These are phyloP conservation scores for Lerista edwardsae DNA, from an alignment of 2,797 vertebrate species.

Conservation along the genomic window DNA sequence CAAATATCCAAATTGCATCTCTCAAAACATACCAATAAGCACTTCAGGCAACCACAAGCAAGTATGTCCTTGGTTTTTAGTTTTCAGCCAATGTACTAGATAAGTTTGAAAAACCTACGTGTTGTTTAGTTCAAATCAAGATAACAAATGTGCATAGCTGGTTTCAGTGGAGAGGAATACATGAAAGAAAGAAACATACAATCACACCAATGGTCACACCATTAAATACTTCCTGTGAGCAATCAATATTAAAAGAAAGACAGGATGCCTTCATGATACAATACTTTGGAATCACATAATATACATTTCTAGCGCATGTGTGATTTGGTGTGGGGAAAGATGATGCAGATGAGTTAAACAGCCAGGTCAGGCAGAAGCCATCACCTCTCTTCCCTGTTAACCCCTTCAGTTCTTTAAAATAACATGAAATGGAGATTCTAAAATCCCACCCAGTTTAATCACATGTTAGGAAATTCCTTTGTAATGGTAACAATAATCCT, in stretches of 20 bases:
- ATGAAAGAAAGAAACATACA: background rate
- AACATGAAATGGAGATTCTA: too few relatives aligned
- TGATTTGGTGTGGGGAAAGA: too few relatives aligned
- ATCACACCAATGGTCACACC: background rate
- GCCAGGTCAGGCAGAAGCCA: too few relatives aligned
- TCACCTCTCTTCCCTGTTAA: too few relatives aligned
- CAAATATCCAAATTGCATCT: background rate
- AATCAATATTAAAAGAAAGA: conserved; percentile 2
- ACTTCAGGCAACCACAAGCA: background rate
- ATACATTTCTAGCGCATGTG: background rate
- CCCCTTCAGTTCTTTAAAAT: too few relatives aligned
- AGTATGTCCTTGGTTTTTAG: background rate
- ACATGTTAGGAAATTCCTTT: too few relatives aligned
- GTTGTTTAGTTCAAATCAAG: background rate
- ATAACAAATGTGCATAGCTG: background rate
- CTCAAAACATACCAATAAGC: background rate
- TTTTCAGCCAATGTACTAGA: background rate
- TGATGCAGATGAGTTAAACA: too few relatives aligned
- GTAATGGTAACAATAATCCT: too few relatives aligned
- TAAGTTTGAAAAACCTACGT: background rate
- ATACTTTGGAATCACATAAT: background rate
- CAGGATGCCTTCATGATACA: background rate
- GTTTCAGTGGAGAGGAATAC: background rate
- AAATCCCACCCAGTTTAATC: too few relatives aligned
- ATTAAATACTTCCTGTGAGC: conserved; percentile 8